phyloP scores from a whole-genome alignment of 64 coral and sea anemone genomes.

The Anthopleura sola region DNA sequence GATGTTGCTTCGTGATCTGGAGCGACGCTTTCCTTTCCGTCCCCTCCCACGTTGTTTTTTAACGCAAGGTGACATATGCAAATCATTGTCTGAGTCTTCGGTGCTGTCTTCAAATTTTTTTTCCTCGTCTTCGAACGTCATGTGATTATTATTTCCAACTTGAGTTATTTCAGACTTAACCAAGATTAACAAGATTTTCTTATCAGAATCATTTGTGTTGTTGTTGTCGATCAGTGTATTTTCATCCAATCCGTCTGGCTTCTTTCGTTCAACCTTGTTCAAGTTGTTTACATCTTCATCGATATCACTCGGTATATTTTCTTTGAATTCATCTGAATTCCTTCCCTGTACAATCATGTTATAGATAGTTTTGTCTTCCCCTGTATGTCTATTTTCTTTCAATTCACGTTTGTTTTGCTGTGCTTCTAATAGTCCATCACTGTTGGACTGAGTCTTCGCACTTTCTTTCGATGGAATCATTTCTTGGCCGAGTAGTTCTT shows the following conservation, averaged over 20 bases:
- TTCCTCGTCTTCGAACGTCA: not conserved
- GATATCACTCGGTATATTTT: not conserved
- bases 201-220: not conserved
- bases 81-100: not conserved
- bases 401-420: not conserved
- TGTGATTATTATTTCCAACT: not conserved
- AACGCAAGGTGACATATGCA: not conserved
- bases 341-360: not conserved
- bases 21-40: not conserved
- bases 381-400: not conserved
- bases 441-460: not conserved
- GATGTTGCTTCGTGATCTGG: not conserved
- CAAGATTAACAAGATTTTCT: not conserved
- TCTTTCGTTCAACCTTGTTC: not conserved
- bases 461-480: too few species aligned
- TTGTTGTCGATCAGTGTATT: not conserved
- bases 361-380: not conserved
- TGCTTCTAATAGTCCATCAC: not conserved
- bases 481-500: not conserved
- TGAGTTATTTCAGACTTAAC: not conserved
- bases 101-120: not conserved
- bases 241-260: not conserved
- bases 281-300: not conserved
- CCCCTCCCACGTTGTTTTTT: not conserved
- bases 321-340: not conserved